Evolutionary conservation across 1,140 invertebrate species (phyloP), one percentile per base, ranked within the genome.

Genomic region (Neomicropteryx cornuta): DNA sequence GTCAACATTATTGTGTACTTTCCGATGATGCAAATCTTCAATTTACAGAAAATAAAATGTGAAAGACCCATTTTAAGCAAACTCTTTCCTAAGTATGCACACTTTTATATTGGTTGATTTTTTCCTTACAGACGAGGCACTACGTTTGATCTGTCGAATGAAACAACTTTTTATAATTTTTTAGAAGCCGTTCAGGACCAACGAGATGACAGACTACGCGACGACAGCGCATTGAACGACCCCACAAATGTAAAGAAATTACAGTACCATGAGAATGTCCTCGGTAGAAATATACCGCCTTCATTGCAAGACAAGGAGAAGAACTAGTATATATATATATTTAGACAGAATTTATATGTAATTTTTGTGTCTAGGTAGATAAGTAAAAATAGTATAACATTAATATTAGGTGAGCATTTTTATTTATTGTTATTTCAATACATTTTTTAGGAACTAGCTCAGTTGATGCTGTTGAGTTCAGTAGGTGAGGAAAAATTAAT

Each of bases 161-260:
- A n/a, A 8, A 27, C n/a, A 27, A n/a, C n/a, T 8, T 24, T 32
- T 11, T 17, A 18, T 38, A 29, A 36, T 23, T 22, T 70, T 68
- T 20, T 53, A 78, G 75, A 74, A 49, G 66, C 76, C 6, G 64
- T 76, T 13, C 68, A 74, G 53, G 75, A 77, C 40, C 52, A 73
- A 44, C 62, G 76, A 38, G 52, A 66, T 24, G 73, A 76, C 35
- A 66, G 76, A 5, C 41, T 68, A 22, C 48, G 62, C 30, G 65
- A 69, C 34, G 71, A 73, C 18, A 66, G 70, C 4, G 44, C 55
- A 2, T 41, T 73, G 0, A 55, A 65, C 21, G 64, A 72, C 41
- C 68, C 73, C 3, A 61, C 66, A 16, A 70, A 73, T 50, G 71
- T 75, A 1, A 60, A 74, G 33, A 75, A 73, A 48, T 44, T 76